phyloP scores from a whole-genome alignment of 2,113 vertebrate genomes.

The Austrofundulus limnaeus region DNA sequence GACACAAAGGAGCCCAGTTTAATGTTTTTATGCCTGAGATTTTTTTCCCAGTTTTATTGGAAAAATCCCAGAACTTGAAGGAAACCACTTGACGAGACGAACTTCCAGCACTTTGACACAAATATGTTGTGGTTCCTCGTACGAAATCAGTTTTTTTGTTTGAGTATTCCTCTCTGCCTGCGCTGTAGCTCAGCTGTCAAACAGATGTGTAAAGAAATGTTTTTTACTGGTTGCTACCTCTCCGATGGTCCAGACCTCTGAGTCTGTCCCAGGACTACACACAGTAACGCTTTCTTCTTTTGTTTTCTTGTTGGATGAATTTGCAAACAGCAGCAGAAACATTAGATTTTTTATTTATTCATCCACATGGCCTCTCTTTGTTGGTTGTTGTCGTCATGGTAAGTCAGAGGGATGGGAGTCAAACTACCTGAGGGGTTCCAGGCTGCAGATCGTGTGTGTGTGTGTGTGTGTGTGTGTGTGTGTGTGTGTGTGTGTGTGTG shows the following conservation, averaged over 20 bases:
- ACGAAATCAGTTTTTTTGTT: background rate
- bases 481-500: background rate
- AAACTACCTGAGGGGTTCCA: background rate
- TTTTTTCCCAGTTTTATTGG: background rate
- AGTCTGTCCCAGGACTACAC: too few relatives aligned
- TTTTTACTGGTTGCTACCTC: background rate
- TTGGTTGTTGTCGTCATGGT: conserved; percentile 22
- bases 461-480: conserved; percentile 34
- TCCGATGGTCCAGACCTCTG: background rate
- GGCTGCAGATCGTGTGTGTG: conserved; percentile 18
- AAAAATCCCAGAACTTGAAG: background rate
- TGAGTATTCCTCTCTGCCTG: background rate
- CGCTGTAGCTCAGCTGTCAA: conserved; percentile 17
- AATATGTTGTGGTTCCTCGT: background rate
- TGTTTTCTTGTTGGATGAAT: background rate
- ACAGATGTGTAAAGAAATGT: conserved; percentile 4
- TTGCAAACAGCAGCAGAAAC: background rate
- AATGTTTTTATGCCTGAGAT: background rate
- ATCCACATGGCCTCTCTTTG: background rate
- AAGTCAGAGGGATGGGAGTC: conserved; percentile 12
- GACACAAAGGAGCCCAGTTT: background rate
- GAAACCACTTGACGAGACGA: conserved; percentile 1
- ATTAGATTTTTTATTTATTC: too few relatives aligned
- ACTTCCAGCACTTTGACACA: conserved; percentile 8
- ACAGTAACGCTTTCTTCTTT: too few relatives aligned